These are phyloP conservation scores for Micromussa lordhowensis DNA, from an alignment of 92 coral and sea anemone species.

Conservation along the genomic window DNA sequence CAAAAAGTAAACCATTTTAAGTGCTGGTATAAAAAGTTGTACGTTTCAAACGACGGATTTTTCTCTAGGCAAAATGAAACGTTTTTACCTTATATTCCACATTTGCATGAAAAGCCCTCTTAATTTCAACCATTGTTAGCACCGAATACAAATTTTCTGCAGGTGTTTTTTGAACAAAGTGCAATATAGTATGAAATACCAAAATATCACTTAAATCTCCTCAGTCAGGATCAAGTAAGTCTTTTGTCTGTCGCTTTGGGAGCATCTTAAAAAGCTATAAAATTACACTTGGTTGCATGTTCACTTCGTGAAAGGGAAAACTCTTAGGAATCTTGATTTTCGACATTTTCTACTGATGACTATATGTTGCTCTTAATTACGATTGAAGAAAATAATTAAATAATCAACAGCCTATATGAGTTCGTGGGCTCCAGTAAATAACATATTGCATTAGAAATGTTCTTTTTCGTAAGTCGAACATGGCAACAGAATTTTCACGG, in stretches of 20 bases:
- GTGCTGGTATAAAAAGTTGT: neutral
- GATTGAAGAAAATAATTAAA: neutral
- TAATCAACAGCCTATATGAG: no score
- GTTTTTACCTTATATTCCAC: neutral
- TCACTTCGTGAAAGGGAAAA: neutral
- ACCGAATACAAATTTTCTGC: slow-evolving; percentile 6
- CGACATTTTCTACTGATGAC: neutral
- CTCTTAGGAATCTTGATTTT: neutral
- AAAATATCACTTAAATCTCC: neutral
- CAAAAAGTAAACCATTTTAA: neutral
- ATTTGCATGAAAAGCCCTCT: slow-evolving; percentile 2
- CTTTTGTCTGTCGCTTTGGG: neutral
- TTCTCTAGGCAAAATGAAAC: neutral
- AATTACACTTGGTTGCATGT: neutral
- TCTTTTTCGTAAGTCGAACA: neutral
- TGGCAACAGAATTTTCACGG: no score
- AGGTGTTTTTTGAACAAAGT: slow-evolving; percentile 17
- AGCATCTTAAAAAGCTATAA: neutral
- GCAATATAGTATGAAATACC: slow-evolving; percentile 1
- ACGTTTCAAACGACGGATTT: neutral
- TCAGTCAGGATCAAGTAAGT: neutral
- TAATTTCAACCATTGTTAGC: neutral
- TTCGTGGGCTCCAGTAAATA: no score
- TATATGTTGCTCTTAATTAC: neutral
- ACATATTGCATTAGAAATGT: no score